A percentile compares a stretch with the other conserved stretches of the same genome.
These are phyloP conservation scores for Dendrocopos noguchii DNA, from an alignment of 2,113 vertebrate species.

Conservation along the genomic window DNA sequence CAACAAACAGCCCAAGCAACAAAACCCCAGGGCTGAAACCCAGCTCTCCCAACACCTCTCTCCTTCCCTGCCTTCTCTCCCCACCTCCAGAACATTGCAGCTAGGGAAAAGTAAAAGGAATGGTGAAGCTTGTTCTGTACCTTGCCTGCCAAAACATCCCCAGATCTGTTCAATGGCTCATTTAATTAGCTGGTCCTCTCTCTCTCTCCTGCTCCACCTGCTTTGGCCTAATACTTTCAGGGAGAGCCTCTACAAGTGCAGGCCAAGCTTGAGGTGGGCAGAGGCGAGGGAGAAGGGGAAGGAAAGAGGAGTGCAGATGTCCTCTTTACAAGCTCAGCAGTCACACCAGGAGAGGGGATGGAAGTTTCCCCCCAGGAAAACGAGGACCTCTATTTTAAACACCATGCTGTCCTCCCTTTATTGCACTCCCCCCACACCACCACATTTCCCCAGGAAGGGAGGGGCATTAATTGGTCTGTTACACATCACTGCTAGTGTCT, in stretches of 20 bases:
- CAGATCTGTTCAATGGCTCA: not conserved
- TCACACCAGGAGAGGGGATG: not conserved
- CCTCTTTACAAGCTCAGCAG: not conserved
- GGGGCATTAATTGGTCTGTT: not conserved
- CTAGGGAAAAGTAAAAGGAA: not conserved
- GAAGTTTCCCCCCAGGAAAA: not conserved
- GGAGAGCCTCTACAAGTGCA: not conserved
- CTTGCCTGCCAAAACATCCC: not conserved
- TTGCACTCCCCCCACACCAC: not conserved
- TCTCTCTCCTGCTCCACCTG: not conserved
- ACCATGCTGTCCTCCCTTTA: not conserved
- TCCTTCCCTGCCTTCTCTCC: not conserved
- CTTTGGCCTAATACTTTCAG: not conserved
- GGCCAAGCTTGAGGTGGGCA: not conserved
- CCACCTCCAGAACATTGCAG: conserved; percentile 19
- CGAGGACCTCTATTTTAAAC: not conserved
- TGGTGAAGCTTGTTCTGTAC: not conserved
- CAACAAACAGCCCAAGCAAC: not conserved
- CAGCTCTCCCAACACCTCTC: not conserved
- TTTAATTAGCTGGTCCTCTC: not conserved
- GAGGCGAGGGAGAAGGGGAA: not conserved
- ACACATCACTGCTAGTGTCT: not conserved
- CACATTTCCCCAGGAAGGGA: not conserved
- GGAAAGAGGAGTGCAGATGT: not conserved
- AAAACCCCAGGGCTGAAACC: not conserved